Conservation (phyloP, 2,113 vertebrate species). For the Cariama cristata region DNA sequence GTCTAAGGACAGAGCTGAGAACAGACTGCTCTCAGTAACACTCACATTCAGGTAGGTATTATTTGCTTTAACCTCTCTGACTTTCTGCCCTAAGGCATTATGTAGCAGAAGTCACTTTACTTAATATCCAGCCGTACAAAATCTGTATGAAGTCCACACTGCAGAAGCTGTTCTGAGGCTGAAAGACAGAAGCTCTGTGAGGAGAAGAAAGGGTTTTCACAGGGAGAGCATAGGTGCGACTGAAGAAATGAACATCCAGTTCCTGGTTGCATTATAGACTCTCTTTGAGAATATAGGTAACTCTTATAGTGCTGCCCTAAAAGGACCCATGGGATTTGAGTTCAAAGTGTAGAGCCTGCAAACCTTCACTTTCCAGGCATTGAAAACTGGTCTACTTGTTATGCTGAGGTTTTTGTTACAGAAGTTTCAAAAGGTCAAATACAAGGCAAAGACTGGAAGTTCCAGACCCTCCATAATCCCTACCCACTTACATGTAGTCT, state of each 20-base stretch:
- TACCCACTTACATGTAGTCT: not conserved
- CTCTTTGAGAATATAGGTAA: not conserved
- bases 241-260: not conserved
- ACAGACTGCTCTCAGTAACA: not conserved
- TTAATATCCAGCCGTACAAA: not conserved
- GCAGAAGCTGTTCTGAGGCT: not conserved
- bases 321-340: not conserved
- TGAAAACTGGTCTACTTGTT: not conserved
- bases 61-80: not conserved
- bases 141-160: not conserved
- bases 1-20: not conserved
- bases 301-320: not conserved
- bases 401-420: not conserved
- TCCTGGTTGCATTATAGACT: not conserved
- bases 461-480: not conserved
- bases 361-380: not conserved
- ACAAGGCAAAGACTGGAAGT: not conserved
- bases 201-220: not conserved
- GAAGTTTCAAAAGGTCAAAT: not conserved
- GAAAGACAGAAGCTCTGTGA: not conserved
- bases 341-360: not conserved
- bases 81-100: not conserved
- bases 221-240: accelerated
- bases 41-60: not conserved
- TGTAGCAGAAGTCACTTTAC: not conserved